Evolutionary conservation across 2,797 vertebrate species (phyloP).

Genomic region (Gallinago solitaria): DNA sequence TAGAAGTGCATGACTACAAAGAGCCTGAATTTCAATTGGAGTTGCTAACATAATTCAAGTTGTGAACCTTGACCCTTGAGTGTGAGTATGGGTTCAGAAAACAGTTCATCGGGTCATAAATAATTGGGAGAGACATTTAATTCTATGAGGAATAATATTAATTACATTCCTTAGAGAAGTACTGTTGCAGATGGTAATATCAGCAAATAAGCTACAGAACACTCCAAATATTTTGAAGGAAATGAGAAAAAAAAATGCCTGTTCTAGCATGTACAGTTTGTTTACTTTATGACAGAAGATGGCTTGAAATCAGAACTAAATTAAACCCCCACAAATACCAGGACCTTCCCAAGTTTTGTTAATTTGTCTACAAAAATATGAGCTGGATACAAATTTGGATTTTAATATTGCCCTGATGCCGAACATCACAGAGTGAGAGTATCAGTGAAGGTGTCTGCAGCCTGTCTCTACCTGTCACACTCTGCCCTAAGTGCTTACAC

Average conservation of each 20-base stretch:
- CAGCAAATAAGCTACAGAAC: background rate
- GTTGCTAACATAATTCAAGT: background rate
- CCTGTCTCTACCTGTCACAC: background rate
- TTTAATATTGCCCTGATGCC: background rate
- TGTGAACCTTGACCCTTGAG: conserved; percentile 21
- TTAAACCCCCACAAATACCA: background rate
- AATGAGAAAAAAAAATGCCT: background rate
- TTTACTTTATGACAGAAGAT: background rate
- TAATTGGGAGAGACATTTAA: background rate
- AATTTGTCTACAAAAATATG: background rate
- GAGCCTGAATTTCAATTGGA: background rate
- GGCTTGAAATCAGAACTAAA: background rate
- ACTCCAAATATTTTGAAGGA: background rate
- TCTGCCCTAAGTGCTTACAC: background rate
- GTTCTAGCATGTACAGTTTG: background rate
- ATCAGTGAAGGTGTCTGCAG: background rate
- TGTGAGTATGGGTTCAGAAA: background rate
- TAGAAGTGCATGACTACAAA: background rate
- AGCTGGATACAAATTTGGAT: background rate
- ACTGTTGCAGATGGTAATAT: conserved; percentile 32
- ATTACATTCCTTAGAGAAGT: conserved; percentile 27
- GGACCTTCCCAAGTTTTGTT: background rate
- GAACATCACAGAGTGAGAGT: accelerated
- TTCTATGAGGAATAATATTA: conserved; percentile 16
- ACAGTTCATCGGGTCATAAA: conserved; percentile 46